Conservation (phyloP, 2,113 vertebrate genomes). For the Dinomys branickii region DNA sequence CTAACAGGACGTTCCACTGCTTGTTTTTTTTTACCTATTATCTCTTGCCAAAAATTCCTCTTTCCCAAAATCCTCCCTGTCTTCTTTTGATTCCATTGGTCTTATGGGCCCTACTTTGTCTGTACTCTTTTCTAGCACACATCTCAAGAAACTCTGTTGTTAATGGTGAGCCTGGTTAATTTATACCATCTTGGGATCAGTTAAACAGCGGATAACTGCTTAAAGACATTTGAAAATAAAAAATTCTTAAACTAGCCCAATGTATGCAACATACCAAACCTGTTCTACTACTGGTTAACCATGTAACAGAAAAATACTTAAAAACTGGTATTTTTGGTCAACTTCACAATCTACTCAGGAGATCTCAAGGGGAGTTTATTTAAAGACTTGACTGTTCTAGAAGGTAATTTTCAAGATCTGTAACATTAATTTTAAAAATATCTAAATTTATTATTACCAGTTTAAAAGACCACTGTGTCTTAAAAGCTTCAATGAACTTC, state of each 20-base stretch:
- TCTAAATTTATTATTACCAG: background rate
- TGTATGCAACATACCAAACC: background rate
- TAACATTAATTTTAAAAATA: background rate
- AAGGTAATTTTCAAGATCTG: background rate
- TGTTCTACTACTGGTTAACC: slow-evolving; percentile 17
- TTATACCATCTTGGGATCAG: background rate
- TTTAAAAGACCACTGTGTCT: background rate
- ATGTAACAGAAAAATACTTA: background rate
- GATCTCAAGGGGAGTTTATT: background rate
- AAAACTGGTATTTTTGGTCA: background rate
- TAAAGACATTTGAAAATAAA: slow-evolving; percentile 29
- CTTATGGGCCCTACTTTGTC: background rate
- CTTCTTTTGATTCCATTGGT: background rate
- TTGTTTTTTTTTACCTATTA: background rate
- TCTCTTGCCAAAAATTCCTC: background rate
- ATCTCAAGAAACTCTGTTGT: background rate
- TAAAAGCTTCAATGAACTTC: slow-evolving; percentile 15
- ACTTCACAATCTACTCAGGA: background rate
- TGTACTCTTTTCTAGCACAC: background rate
- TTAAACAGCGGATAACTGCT: background rate
- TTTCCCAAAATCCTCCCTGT: background rate
- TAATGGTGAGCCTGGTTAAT: background rate
- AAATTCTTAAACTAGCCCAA: background rate
- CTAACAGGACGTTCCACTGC: background rate
- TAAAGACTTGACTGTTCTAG: background rate